Evolutionary conservation across 2,113 vertebrate species (phyloP).

Genomic region (Oncorhynchus clarkii): DNA sequence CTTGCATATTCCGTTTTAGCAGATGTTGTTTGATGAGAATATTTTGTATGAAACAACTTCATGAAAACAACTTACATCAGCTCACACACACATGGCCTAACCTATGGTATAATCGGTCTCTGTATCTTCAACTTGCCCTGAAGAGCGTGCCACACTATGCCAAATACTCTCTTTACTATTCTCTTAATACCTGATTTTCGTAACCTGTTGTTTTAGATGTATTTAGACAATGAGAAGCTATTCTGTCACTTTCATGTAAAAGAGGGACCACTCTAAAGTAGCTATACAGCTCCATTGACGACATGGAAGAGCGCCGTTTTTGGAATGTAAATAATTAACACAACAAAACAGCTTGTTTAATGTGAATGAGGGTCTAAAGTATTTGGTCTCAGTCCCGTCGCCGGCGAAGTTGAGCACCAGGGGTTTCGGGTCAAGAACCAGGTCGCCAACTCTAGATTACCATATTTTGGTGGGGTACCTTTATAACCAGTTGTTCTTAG

Average conservation of each 20-base stretch:
- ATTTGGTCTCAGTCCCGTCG: constrained; percentile 19
- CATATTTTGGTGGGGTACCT: constrained; percentile 72
- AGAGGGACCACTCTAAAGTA: constrained; percentile 48
- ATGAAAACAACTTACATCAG: neutral
- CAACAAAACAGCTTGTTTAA: constrained; percentile 78
- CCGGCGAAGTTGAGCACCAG: no score
- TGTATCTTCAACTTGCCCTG: neutral
- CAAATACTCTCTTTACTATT: constrained; percentile 15
- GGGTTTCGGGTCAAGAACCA: constrained; percentile 65
- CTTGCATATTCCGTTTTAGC: neutral
- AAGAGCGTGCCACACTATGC: constrained; percentile 16
- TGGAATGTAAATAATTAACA: constrained; percentile 76
- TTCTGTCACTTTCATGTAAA: constrained; percentile 68
- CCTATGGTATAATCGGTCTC: neutral
- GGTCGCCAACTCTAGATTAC: constrained; percentile 72
- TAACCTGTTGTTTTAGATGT: constrained; percentile 79
- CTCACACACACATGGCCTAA: neutral
- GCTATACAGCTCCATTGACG: constrained; percentile 62
- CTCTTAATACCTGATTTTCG: constrained; percentile 44
- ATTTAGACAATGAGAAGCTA: constrained; percentile 74
- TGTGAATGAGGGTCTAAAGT: constrained; percentile 71
- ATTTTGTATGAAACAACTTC: neutral
- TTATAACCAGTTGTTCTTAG: constrained; percentile 70
- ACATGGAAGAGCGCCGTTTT: constrained; percentile 49
- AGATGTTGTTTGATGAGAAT: neutral